A percentile compares a stretch with the other conserved stretches of the same genome.
Conservation (phyloP, 1,140 invertebrate genomes). For the Penaeus vannamei region DNA sequence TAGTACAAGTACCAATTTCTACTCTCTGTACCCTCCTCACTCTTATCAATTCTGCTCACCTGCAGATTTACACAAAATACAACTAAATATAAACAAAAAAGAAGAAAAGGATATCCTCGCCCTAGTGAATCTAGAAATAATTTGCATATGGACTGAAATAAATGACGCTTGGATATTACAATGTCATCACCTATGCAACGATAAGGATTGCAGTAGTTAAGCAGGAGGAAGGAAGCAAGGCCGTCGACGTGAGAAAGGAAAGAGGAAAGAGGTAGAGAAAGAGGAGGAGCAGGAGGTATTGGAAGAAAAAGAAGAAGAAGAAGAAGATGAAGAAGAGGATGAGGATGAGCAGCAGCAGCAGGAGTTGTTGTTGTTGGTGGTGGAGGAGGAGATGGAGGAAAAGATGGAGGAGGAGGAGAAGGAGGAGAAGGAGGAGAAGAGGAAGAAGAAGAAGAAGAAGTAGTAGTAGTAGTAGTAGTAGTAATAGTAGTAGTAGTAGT, state of each 20-base stretch:
- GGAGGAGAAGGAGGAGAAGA: no score
- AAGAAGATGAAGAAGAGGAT: neutral
- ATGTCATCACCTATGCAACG: no score
- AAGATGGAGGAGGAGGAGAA: neutral
- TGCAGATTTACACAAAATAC: neutral
- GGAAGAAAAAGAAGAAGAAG: neutral
- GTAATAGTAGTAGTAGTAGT: no score
- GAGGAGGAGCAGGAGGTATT: neutral
- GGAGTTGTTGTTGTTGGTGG: neutral
- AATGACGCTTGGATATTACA: no score
- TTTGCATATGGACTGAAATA: no score
- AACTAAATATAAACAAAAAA: neutral
- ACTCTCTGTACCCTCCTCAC: no score
- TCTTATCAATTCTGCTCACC: no score
- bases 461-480: no score
- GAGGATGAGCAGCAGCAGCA: neutral
- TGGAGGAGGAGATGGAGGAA: neutral
- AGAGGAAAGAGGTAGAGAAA: neutral
- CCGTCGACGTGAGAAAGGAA: neutral
- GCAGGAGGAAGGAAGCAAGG: no score
- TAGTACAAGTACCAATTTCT: no score
- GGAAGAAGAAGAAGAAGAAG: no score
- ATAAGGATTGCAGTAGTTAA: no score
- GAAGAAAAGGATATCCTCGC: neutral
- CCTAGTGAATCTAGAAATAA: neutral